These are phyloP conservation scores for Nymphalis urticae DNA, from an alignment of 2,888 invertebrate species.

Conservation along the genomic window DNA sequence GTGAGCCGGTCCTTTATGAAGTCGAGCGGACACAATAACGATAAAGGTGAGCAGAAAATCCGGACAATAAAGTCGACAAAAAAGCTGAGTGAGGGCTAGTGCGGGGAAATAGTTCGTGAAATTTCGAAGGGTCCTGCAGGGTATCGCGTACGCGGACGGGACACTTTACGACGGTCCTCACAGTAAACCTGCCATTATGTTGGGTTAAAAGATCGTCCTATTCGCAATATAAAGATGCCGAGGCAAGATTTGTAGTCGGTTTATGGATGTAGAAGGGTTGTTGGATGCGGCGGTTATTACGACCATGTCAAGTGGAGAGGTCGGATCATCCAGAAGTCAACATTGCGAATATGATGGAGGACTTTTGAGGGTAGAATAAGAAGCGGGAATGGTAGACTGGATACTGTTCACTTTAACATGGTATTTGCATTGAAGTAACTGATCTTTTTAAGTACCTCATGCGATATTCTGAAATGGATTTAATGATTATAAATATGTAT, in stretches of 20 bases:
- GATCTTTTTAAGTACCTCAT: slow-evolving; percentile 35
- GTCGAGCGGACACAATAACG: slow-evolving; percentile 79
- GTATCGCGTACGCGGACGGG: slow-evolving; percentile 59
- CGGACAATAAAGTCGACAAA: slow-evolving; percentile 80
- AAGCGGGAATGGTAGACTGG: slow-evolving; percentile 61
- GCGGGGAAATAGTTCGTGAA: slow-evolving; percentile 81
- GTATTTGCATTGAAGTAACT: slow-evolving; percentile 28
- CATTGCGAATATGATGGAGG: slow-evolving; percentile 74
- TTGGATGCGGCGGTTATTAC: slow-evolving; percentile 75
- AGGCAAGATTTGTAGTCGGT: slow-evolving; percentile 79
- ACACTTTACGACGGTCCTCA: slow-evolving; percentile 79
- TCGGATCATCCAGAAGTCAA: slow-evolving; percentile 78
- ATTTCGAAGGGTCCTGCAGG: slow-evolving; percentile 72
- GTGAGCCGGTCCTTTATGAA: slow-evolving; percentile 77
- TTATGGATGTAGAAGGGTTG: slow-evolving; percentile 80
- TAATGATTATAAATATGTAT: slow-evolving; percentile 12
- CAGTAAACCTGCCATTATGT: slow-evolving; percentile 80
- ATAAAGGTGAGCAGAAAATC: slow-evolving; percentile 81
- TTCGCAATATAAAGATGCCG: slow-evolving; percentile 80
- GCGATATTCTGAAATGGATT: slow-evolving; percentile 21
- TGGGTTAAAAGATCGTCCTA: slow-evolving; percentile 78
- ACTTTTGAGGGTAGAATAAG: slow-evolving; percentile 62
- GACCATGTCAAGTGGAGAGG: slow-evolving; percentile 77
- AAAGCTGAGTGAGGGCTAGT: slow-evolving; percentile 78
- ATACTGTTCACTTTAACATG: slow-evolving; percentile 41